Evolutionary conservation across 2,888 invertebrate genomes (phyloP), one percentile per base, ranked within the genome.

Genomic region (Dendrolimus houi): DNA sequence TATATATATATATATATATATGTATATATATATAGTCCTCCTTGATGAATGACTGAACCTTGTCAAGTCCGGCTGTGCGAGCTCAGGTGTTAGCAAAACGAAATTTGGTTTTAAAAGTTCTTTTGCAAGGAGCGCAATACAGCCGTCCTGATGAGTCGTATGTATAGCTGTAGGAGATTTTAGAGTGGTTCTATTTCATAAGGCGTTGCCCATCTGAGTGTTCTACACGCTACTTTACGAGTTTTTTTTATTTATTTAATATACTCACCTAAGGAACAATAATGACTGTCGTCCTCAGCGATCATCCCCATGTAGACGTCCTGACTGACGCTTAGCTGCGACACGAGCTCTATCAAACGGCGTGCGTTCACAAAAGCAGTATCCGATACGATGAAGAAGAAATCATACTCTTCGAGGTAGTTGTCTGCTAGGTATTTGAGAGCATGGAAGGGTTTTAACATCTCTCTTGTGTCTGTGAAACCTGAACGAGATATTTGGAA

Each of bases 381-480:
- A 82, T 99, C 99, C 54, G 96, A 94, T 55, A 96, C 93, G 56
- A 99, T 89, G 78, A 97, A 95, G 87, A 98, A 98, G 88, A 96
- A 99, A 83, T 99, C 98, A 82, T 95, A 99, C 69, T 96, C 96
- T 69, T 98, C 95, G 52, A 96, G 86, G 84, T 95, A 97, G 79
- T 97, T 97, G 69, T 98, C 97, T 0, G 95, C 94, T 10, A 98
- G 94, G 78, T 98, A 98, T 78, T 97, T 97, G 54, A 98, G 91
- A 17, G 96, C 94, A 76, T 97, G 97, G 81, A 98, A 96, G 0
- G 97, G 96, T 66, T 96, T 93, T 13, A 96, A 91, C 78, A 95
- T 85, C 59, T 88, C 79, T 87, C 93, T 67, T 91, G 93, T 95
- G 79, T 97, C 97, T 0, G 96, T 95, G 77, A 98, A 97, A 1